Evolutionary conservation across 1,140 invertebrate genomes (phyloP), one percentile per base, ranked within the genome.

Genomic region (Brachionus asplanchnoidis): DNA sequence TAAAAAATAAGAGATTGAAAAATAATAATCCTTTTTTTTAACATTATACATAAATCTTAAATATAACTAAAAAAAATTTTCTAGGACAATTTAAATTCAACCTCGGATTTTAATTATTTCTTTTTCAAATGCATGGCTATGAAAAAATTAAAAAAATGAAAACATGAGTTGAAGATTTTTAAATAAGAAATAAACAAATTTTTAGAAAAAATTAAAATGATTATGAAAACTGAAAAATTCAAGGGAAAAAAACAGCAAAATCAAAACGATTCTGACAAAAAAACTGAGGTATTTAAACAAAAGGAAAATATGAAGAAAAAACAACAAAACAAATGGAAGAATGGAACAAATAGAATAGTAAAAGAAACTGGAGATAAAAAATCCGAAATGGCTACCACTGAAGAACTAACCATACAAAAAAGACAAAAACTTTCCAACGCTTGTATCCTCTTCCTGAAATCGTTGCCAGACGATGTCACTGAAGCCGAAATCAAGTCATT

Each of bases 401-500:
- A 86, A n/a, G 79, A 84, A 14, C 83, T 85, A 77, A 86, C 84
- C 17, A 68, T 12, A n/a, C 42, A 82, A 53, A 65, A 68, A 9
- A 80, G 85, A 23, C 50, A 79, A 2, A 78, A 70, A 40, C 78
- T 12, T 4, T 32, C 12, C 66, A 50, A 84, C 17, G 36, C 85
- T 20, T 50, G 53, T 11, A 85, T 50, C n/a, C 90, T 97, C 20
- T 97, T 97, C 90, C 91, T 97, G 83, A 95, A 95, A 65, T 95
- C 96, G 90, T 91, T 97, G 84, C 94, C 95, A 14, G 94, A 94
- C 86, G 92, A 92, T 85, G 94, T 94, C 9, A 93, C 93, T 3
- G 94, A 95, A 89, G 92, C 93, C 40, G 94, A 95, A 84, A 90
- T 97, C 40, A 92, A 93, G 32, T 88, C 93, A 85, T 90, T 95